Evolutionary conservation across 2,888 invertebrate species (phyloP), one percentile per base, ranked within the genome.

Genomic region (Calephelis perditalis): DNA sequence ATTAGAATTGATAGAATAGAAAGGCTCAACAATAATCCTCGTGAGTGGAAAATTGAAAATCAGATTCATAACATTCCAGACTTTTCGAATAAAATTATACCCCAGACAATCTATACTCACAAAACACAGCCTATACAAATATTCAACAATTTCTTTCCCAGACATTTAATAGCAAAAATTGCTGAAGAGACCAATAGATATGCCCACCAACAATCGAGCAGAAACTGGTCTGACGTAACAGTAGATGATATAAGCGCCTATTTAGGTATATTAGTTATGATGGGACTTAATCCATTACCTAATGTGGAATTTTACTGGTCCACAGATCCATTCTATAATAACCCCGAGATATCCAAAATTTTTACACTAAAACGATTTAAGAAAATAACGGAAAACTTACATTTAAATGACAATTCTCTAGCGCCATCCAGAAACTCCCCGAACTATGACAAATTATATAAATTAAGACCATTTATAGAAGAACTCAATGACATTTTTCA

Each of bases 151-250:
- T 43, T 43, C 43, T 43, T 43, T 43, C 43, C 43, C 43, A 43
- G 43, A 43, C 43, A 43, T 43, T 43, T 43, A 43, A 43, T 43
- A 43, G 43, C 43, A 43, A 43, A 43, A 43, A 43, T 43, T 43
- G 43, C 43, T 43, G 43, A 43, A 43, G 43, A 43, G 43, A 43
- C 43, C 43, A 45, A 45, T 9, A 45, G 45, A 45, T 45, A 45
- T 45, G 45, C 10, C 45, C 45, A 45, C 45, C 2, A 45, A 45
- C 7, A 45, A 45, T 9, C 9, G 45, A 45, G 61, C 64, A 7
- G 54, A 62, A 63, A 63, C 69, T 10, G 71, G 69, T 7, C 10
- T 45, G 9, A 45, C 7, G 45, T 45, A 7, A 9, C 7, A 9
- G 45, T 9, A 45, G 7, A 45, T 45, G 45, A 45, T 45, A 45